These are phyloP conservation scores for Nettapus auritus DNA, from an alignment of 2,113 vertebrate species.

Conservation along the genomic window DNA sequence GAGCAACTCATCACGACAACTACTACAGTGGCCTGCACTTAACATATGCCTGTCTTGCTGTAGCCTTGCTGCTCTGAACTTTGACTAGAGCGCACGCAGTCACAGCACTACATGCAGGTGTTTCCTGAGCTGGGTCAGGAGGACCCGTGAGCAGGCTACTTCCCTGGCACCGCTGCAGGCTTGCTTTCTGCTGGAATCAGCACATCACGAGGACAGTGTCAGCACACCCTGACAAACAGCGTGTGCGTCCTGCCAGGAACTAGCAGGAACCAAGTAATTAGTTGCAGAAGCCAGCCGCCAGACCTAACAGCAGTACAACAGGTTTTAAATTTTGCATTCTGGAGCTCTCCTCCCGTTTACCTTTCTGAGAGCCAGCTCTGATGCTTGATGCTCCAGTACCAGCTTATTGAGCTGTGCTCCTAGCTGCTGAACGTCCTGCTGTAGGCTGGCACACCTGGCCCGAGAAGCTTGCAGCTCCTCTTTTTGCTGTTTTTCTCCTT, in stretches of 20 bases:
- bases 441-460: conserved; percentile 53
- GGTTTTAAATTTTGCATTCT: neutral
- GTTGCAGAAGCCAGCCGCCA: neutral
- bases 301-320: neutral
- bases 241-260: neutral
- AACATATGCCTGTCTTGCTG: neutral
- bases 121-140: neutral
- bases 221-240: neutral
- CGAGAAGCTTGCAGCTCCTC: conserved; percentile 62
- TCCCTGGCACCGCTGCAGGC: neutral
- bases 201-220: neutral
- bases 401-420: conserved; percentile 68
- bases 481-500: conserved; percentile 72
- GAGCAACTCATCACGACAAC: neutral
- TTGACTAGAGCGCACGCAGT: neutral
- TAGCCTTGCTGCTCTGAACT: neutral
- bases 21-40: neutral
- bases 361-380: conserved; percentile 79
- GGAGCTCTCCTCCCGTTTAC: conserved; percentile 47
- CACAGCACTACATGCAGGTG: neutral
- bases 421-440: conserved; percentile 75
- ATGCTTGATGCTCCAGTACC: conserved; percentile 74
- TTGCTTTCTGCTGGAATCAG: neutral
- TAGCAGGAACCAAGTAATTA: neutral
- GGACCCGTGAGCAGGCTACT: neutral